These are phyloP conservation scores for Rutilus rutilus DNA, from an alignment of 2,113 vertebrate species.

Conservation along the genomic window DNA sequence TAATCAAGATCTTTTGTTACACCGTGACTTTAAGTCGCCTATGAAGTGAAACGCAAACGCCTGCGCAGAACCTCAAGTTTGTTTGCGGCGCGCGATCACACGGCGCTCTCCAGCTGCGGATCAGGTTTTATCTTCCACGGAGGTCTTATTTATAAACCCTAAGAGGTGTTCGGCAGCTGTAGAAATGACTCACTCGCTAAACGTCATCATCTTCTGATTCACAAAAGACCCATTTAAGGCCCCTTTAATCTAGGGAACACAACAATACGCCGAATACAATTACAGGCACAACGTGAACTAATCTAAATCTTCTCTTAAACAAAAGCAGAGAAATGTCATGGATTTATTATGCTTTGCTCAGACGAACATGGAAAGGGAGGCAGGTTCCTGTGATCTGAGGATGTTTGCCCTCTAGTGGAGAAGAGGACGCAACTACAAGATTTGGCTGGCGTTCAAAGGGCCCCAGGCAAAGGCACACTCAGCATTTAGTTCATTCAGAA, in stretches of 20 bases:
- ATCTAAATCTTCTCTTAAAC: constrained; percentile 32
- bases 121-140: constrained; percentile 48
- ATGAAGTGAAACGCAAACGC: background rate
- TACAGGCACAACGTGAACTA: constrained; percentile 32
- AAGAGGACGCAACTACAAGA: constrained; percentile 7
- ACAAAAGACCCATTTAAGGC: constrained; percentile 39
- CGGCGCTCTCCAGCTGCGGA: constrained; percentile 24
- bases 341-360: constrained; percentile 4
- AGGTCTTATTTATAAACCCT: constrained; percentile 57
- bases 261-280: constrained; percentile 13
- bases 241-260: constrained; percentile 25
- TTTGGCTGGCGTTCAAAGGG: background rate
- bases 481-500: constrained; percentile 37
- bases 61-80: background rate
- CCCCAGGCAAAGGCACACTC: constrained; percentile 27
- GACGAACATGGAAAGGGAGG: constrained; percentile 28
- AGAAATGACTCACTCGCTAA: constrained; percentile 50
- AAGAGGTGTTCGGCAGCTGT: constrained; percentile 54
- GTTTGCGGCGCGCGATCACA: background rate
- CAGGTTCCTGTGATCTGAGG: constrained; percentile 35
- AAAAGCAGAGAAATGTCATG: background rate
- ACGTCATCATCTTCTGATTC: constrained; percentile 32
- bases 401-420: constrained; percentile 58
- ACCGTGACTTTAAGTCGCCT: background rate
- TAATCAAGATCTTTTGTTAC: constrained; percentile 30